Conservation (phyloP, 2,113 vertebrate genomes). For the Alouatta palliata region DNA sequence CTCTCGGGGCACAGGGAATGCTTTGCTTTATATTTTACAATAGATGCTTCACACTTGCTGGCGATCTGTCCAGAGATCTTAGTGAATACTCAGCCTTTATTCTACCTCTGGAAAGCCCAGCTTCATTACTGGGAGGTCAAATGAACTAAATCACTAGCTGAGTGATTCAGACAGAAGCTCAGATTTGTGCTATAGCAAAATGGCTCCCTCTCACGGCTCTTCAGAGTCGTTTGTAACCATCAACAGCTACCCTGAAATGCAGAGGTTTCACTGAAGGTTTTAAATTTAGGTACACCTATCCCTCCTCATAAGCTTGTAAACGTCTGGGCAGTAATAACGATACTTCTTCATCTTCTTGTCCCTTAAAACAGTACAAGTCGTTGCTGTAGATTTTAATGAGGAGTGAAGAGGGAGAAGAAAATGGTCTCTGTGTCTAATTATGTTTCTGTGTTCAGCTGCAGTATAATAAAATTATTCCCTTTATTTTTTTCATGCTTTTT, state of each 20-base stretch:
- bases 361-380: background rate
- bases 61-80: background rate
- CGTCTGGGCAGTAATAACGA: fast-evolving
- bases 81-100: background rate
- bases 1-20: background rate
- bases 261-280: background rate
- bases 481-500: background rate
- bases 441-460: background rate
- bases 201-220: background rate
- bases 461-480: background rate
- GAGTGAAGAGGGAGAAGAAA: background rate
- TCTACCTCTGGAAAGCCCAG: background rate
- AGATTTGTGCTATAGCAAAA: background rate
- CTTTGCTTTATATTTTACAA: background rate
- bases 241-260: background rate
- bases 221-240: background rate
- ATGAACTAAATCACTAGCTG: background rate
- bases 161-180: background rate
- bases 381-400: background rate
- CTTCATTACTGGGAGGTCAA: background rate
- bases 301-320: background rate
- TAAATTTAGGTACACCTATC: background rate
- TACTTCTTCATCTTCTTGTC: background rate
- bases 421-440: background rate
- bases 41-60: background rate